These are phyloP conservation scores for Latheticus oryzae DNA, from an alignment of 2,888 invertebrate genomes.

Conservation along the genomic window DNA sequence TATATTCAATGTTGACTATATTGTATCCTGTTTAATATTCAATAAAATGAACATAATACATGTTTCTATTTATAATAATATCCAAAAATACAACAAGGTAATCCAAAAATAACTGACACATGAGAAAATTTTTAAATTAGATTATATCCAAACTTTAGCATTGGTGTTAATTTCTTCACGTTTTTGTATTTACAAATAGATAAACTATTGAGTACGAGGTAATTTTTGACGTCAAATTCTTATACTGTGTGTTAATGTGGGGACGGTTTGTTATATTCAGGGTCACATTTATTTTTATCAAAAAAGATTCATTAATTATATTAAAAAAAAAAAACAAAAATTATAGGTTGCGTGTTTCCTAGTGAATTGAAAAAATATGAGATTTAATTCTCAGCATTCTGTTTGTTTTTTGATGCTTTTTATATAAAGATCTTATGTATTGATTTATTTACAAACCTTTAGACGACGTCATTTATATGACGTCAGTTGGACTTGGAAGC, in stretches of 20 bases:
- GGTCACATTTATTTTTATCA: slow-evolving; percentile 48
- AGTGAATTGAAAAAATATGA: slow-evolving; percentile 2
- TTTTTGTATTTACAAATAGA: slow-evolving; percentile 9
- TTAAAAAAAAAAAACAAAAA: slow-evolving; percentile 35
- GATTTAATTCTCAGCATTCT: too few species aligned
- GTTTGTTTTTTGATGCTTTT: background rate
- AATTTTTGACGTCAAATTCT: slow-evolving; percentile 54
- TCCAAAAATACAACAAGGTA: slow-evolving; percentile 49
- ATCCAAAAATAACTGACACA: slow-evolving; percentile 42
- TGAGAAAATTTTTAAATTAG: background rate
- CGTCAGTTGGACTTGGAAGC: slow-evolving; percentile 46
- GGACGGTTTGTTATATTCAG: slow-evolving; percentile 47
- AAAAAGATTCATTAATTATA: slow-evolving; percentile 43
- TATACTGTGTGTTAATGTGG: slow-evolving; percentile 51
- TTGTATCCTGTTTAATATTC: slow-evolving; percentile 44
- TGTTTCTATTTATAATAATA: slow-evolving; percentile 48
- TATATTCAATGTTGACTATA: slow-evolving; percentile 27
- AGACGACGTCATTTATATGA: slow-evolving; percentile 49
- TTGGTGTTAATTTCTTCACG: background rate
- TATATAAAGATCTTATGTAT: slow-evolving; percentile 25
- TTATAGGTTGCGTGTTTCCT: slow-evolving; percentile 25
- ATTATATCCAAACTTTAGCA: too few species aligned
- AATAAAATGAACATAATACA: slow-evolving; percentile 43
- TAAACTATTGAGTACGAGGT: slow-evolving; percentile 51
- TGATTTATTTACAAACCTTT: slow-evolving; percentile 45